These are phyloP conservation scores for Aporophyla lueneburgensis DNA, from an alignment of 2,888 invertebrate species.

Conservation along the genomic window DNA sequence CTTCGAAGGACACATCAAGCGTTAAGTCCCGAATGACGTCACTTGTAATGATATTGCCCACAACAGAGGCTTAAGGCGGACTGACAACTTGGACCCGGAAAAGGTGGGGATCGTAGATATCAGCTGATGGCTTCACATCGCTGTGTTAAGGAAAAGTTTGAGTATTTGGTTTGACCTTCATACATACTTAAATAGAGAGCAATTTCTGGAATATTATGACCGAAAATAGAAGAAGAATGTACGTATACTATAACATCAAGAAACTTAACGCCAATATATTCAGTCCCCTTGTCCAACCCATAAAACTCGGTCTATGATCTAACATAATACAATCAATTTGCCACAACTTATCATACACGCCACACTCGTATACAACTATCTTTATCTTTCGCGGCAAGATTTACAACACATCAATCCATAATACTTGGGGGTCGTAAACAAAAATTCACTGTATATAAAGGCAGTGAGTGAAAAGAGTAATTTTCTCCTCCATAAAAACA, in stretches of 20 bases:
- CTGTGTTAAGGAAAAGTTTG: conserved; percentile 31
- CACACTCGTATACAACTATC: conserved; percentile 65
- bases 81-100: conserved; percentile 51
- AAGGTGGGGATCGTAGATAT: conserved; percentile 57
- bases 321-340: conserved; percentile 60
- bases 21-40: conserved; percentile 48
- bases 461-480: conserved; percentile 87
- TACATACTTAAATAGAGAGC: not conserved
- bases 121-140: conserved; percentile 18
- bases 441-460: conserved; percentile 83
- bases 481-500: conserved; percentile 89
- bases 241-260: not conserved
- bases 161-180: conserved; percentile 1
- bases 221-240: conserved; percentile 4
- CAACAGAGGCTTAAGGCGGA: conserved; percentile 48
- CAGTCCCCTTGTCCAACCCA: conserved; percentile 22
- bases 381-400: conserved; percentile 61
- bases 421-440: conserved; percentile 78
- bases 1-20: conserved; percentile 43
- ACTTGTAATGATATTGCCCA: conserved; percentile 55
- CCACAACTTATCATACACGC: conserved; percentile 61
- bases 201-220: not conserved
- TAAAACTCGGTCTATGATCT: conserved; percentile 52
- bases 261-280: conserved; percentile 37
- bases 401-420: conserved; percentile 69